These are phyloP conservation scores for Gouania willdenowi DNA, from an alignment of 2,797 vertebrate species.

Conservation along the genomic window DNA sequence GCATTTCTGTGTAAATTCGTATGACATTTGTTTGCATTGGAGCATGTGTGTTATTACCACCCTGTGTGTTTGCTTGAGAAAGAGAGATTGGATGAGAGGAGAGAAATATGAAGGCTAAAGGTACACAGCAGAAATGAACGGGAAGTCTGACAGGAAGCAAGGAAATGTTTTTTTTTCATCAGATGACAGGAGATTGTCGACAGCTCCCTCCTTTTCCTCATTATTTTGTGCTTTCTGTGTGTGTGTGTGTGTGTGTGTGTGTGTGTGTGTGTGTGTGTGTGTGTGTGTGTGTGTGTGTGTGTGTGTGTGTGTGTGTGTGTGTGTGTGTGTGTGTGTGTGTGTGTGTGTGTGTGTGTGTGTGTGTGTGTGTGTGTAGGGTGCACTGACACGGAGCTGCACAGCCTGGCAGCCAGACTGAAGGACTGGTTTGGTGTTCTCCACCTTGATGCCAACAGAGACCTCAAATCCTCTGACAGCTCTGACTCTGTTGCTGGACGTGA, in stretches of 20 bases:
- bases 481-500: conserved; percentile 70
- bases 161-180: background rate
- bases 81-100: conserved; percentile 11
- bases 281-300: conserved; percentile 30
- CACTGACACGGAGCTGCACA: conserved; percentile 77
- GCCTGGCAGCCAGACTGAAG: conserved; percentile 88
- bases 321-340: conserved; percentile 4
- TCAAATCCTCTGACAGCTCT: conserved; percentile 66
- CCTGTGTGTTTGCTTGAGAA: conserved; percentile 23
- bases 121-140: conserved; percentile 26
- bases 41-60: conserved; percentile 16
- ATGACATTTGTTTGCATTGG: conserved; percentile 28
- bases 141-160: conserved; percentile 30
- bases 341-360: conserved; percentile 24
- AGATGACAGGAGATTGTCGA: conserved; percentile 21
- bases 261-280: conserved; percentile 36
- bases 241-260: conserved; percentile 38
- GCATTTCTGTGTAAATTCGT: conserved; percentile 1
- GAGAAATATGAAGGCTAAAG: conserved; percentile 7
- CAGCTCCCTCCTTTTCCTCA: conserved; percentile 11
- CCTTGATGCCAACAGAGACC: conserved; percentile 83
- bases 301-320: conserved; percentile 33
- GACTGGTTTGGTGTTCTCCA: conserved; percentile 96
- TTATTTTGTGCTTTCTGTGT: conserved; percentile 24
- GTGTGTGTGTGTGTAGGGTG: conserved; percentile 73